Percentiles rank a stretch among this genome's conserved stretches.
These are phyloP conservation scores for Anodontia alba DNA, from an alignment of 2,888 invertebrate species.

Conservation along the genomic window DNA sequence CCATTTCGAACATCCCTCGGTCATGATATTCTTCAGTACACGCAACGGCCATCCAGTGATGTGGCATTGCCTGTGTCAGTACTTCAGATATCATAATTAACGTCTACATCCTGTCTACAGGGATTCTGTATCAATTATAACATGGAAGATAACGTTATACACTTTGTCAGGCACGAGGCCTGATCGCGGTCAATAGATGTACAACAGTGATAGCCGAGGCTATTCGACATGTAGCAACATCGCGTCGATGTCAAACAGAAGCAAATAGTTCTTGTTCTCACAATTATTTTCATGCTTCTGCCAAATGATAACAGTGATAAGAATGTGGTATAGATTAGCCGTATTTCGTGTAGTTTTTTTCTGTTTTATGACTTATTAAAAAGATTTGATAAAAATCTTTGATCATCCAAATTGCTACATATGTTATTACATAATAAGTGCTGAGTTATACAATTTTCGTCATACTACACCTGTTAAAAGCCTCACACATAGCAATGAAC, in stretches of 20 bases:
- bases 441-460: conserved; percentile 13
- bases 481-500: conserved; percentile 24
- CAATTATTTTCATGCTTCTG: conserved; percentile 12
- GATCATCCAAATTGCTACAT: conserved; percentile 17
- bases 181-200: conserved; percentile 59
- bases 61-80: conserved; percentile 33
- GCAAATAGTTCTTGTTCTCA: background rate
- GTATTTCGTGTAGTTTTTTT: background rate
- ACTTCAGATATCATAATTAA: conserved; percentile 59
- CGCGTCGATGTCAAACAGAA: conserved; percentile 22
- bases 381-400: conserved; percentile 5
- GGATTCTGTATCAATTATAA: conserved; percentile 49
- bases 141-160: conserved; percentile 50
- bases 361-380: conserved; percentile 11
- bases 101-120: conserved; percentile 62
- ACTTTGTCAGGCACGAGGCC: conserved; percentile 48
- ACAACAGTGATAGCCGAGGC: conserved; percentile 49
- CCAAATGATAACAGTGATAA: conserved; percentile 4
- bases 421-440: conserved; percentile 24
- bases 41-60: too few species aligned
- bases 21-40: too few species aligned
- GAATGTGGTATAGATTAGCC: background rate
- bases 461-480: conserved; percentile 13
- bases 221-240: conserved; percentile 29
- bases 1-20: too few species aligned